Base-by-base conservation (phyloP, 2,113 vertebrate species). In the Centropristis striata region DNA sequence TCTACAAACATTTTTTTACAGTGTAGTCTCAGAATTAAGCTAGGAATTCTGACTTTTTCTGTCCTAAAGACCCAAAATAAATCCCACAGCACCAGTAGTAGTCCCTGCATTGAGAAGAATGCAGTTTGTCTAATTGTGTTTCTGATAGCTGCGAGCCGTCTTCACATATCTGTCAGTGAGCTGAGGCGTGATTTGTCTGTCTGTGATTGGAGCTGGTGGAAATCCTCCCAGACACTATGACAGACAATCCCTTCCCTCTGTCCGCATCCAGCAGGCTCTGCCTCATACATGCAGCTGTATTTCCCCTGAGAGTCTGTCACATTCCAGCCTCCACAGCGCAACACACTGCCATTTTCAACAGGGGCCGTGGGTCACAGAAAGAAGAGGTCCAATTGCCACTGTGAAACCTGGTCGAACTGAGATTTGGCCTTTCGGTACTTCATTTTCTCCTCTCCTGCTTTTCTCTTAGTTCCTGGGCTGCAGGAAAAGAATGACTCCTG, bases 401-500 rank as follows among this genome's bases (percentile, higher is more conserved):
- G 20, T 28, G 25, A 78, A 85, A 61, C 71, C 66, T 44, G 75
- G 57, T 71, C 55, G 39, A 78, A 55, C 44, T 36, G 60, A 44
- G 71, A 84, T 82, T 88, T 88, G 84, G 64, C 68, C 42, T 86
- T 83, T 71, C 47, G 3, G 12, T 53, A 53, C 75, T 90, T 87
- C 49, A 80, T 87, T 89, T 89, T 78, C 61, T 80, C 63, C 41
- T 14, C 14, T 70, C 32, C 55, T 69, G 59, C 32, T 69, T 79
- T 67, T 75, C 28, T 71, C 4, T 66, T 39, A 37, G 50, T 55
- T 78, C 66, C 51, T 14, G 32, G 64, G 27, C 69, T 65, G 50
- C 54, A 59, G 71, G 57, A 80, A 90, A 91, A 90, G 68, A 92
- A 91, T 84, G 87, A 88, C 78, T 90, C 80, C 86, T 91, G 85